Percentiles rank a stretch among this genome's conserved stretches.
Conservation (phyloP, 35 echinoderm and acorn worm species). For the Ophioderma brevispina region DNA sequence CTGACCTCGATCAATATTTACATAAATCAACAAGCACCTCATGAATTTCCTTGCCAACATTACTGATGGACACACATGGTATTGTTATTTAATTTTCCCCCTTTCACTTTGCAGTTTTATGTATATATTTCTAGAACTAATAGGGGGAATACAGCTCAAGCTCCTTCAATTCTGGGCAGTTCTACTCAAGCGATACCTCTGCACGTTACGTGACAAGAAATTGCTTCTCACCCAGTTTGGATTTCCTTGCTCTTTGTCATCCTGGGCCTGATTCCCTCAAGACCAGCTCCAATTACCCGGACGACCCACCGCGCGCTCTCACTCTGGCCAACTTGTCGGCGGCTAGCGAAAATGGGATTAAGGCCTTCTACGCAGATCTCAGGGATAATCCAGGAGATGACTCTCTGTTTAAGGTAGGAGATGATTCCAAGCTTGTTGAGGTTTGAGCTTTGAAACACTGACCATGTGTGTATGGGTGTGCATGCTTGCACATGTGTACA, state of each 20-base stretch:
- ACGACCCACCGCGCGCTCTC: constrained; percentile 67
- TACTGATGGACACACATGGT: too few species aligned
- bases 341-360: background rate
- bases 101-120: too few species aligned
- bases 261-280: constrained; percentile 68
- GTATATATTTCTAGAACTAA: too few species aligned
- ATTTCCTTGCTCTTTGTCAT: constrained; percentile 86
- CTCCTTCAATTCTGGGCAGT: constrained; percentile 88
- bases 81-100: too few species aligned
- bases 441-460: too few species aligned
- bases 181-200: constrained; percentile 84
- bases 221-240: constrained; percentile 78
- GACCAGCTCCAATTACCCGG: constrained; percentile 14
- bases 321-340: constrained; percentile 64
- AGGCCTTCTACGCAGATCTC: constrained; percentile 72
- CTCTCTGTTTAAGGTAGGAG: constrained; percentile 62
- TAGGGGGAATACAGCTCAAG: constrained; percentile 64
- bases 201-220: constrained; percentile 76
- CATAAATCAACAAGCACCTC: too few species aligned
- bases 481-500: too few species aligned
- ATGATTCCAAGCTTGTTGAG: too few species aligned
- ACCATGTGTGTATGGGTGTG: too few species aligned
- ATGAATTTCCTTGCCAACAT: too few species aligned
- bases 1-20: too few species aligned
- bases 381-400: constrained; percentile 21